Evolutionary conservation across 2,888 invertebrate genomes (phyloP), one percentile per base, ranked within the genome.

Genomic region (Aproaerema taeniolella): DNA sequence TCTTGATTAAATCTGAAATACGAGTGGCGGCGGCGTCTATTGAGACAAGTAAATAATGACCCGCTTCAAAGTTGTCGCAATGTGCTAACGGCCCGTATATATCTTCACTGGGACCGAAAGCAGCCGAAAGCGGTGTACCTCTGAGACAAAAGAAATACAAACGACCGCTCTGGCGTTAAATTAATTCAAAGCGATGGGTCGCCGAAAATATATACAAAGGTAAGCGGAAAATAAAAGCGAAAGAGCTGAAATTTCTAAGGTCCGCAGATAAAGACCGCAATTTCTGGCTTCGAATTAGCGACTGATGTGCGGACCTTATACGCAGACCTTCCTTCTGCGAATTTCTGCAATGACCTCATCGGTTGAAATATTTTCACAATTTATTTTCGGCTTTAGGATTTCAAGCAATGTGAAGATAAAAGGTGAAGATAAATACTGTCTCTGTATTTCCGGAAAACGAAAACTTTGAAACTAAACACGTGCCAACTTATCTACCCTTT

Each of bases 1-100:
- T 65, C 67, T 77, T 78, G 79, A 81, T 79, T 81, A 75, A 74
- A 81, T 78, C 78, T 79, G 69, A 75, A 79, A 78, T 76, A 75
- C 71, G 76, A 73, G 64, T 59, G 60, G 58, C 61, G 59, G 66
- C 67, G 65, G 65, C 71, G 64, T 70, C 76, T 72, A 79, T 77
- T 73, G 74, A 70, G 72, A 67, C 73, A 74, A 73, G 69, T 58
- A 67, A 75, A 81, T 76, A 78, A 81, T 81, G 74, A 77, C 70
- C 53, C 55, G 62, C 66, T 72, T 74, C 72, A 66, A 70, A 74
- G 69, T 75, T 73, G 74, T 72, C 74, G 74, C 73, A 76, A 71
- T 66, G 74, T 73, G 76, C 77, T 76, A 77, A 79, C 70, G 75
- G 73, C 62, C 58, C 63, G 68, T 74, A 76, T 79, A 78, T 78